phyloP scores from a whole-genome alignment of 1,140 invertebrate genomes.

The Gryon sp. region DNA sequence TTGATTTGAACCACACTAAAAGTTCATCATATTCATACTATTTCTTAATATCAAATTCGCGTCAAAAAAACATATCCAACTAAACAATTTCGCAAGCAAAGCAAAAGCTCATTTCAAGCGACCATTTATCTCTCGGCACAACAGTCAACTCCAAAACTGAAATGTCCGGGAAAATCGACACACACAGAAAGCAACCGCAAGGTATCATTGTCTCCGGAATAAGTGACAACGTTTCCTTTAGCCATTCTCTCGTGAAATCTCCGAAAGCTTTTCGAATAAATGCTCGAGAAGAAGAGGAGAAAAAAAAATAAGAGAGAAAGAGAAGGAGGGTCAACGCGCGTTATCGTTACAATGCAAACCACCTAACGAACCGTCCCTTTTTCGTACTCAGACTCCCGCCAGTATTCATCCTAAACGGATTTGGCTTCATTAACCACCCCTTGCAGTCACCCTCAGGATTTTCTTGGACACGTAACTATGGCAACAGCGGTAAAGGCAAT shows the following conservation, averaged over 20 bases:
- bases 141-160: constrained; percentile 31
- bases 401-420: constrained; percentile 78
- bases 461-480: constrained; percentile 73
- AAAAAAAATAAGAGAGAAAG: constrained; percentile 42
- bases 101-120: constrained; percentile 28
- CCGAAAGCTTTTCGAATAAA: constrained; percentile 59
- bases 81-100: constrained; percentile 10
- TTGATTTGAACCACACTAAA: too few species aligned
- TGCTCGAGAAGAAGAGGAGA: too few species aligned
- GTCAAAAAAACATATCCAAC: constrained; percentile 34
- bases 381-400: constrained; percentile 66
- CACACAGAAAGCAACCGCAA: too few species aligned
- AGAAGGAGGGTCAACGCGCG: constrained; percentile 55
- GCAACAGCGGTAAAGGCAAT: constrained; percentile 74
- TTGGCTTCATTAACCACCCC: constrained; percentile 78
- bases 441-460: constrained; percentile 66
- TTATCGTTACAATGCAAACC: constrained; percentile 74
- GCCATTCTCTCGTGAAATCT: constrained; percentile 55
- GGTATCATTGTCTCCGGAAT: constrained; percentile 55
- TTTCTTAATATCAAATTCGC: constrained; percentile 14
- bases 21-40: too few species aligned
- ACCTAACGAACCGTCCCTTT: constrained; percentile 75
- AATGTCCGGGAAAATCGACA: constrained; percentile 45
- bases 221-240: constrained; percentile 56
- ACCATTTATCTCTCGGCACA: constrained; percentile 44